phyloP scores from a whole-genome alignment of 2,888 invertebrate species.

The Pollenia griseotomentosa region DNA sequence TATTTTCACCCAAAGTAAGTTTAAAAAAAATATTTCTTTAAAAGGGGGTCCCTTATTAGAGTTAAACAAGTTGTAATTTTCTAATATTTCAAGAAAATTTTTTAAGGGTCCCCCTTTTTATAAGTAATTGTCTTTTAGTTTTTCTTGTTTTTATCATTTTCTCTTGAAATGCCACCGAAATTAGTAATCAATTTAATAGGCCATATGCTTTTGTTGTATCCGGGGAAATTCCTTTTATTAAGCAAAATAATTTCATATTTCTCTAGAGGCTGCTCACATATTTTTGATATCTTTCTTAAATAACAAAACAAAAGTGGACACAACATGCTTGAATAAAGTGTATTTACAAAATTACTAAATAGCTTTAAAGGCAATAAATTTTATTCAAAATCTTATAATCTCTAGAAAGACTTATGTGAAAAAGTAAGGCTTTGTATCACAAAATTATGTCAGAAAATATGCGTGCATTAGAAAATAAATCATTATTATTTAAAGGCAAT shows the following conservation, averaged over 20 bases:
- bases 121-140: too few species aligned
- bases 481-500: too few species aligned
- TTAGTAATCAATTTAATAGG: conserved; percentile 21
- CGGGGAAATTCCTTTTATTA: neutral
- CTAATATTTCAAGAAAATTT: neutral
- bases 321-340: too few species aligned
- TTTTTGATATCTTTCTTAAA: conserved; percentile 2
- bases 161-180: neutral
- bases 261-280: neutral
- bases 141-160: too few species aligned
- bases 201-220: conserved; percentile 4
- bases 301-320: neutral
- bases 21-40: neutral
- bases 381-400: neutral
- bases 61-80: too few species aligned
- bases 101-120: neutral
- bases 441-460: too few species aligned
- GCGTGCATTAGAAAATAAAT: too few species aligned
- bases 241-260: neutral
- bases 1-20: conserved; percentile 96
- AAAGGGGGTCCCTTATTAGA: neutral
- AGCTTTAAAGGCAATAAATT: neutral
- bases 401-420: too few species aligned
- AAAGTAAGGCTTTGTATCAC: too few species aligned
- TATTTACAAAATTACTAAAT: neutral